Percentiles rank a stretch among this genome's conserved stretches.
Evolutionary conservation across 1,140 invertebrate genomes (phyloP).

Genomic region (Drosophila parabipectinata): DNA sequence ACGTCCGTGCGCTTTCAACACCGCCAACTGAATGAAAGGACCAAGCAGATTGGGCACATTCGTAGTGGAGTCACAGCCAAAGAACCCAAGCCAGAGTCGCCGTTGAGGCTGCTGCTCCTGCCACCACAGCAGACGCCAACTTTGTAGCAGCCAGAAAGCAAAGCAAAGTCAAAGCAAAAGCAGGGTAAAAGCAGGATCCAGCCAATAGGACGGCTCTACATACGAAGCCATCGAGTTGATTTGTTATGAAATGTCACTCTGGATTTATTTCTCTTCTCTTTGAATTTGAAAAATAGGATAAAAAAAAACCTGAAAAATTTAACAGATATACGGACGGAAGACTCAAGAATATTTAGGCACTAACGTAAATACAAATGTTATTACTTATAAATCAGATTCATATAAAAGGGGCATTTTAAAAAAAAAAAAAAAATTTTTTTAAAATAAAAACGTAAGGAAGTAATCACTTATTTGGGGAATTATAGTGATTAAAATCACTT

Average conservation of each 20-base stretch:
- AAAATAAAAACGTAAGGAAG: no score
- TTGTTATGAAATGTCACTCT: constrained; percentile 14
- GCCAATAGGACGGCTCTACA: constrained; percentile 39
- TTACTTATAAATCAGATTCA: no score
- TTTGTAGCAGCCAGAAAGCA: constrained; percentile 28
- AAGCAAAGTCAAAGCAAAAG: not conserved
- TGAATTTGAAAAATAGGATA: constrained; percentile 7
- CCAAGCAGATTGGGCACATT: constrained; percentile 42
- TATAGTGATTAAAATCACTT: no score
- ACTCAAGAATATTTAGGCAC: no score
- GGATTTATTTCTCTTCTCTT: constrained; percentile 20
- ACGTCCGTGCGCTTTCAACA: constrained; percentile 75
- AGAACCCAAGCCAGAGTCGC: constrained; percentile 40
- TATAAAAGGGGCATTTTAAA: no score
- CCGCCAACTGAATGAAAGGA: constrained; percentile 71
- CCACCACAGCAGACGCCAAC: constrained; percentile 4
- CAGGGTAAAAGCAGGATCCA: constrained; percentile 18
- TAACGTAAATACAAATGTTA: no score
- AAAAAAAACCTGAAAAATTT: no score
- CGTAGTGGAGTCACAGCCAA: constrained; percentile 34
- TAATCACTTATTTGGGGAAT: no score
- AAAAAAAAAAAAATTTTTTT: no score
- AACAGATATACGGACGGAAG: no score
- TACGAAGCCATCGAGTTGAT: constrained; percentile 23
- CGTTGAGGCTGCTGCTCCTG: constrained; percentile 48